These are phyloP conservation scores for Hippocampus mohnikei DNA, from an alignment of 2,113 vertebrate species.

Conservation along the genomic window DNA sequence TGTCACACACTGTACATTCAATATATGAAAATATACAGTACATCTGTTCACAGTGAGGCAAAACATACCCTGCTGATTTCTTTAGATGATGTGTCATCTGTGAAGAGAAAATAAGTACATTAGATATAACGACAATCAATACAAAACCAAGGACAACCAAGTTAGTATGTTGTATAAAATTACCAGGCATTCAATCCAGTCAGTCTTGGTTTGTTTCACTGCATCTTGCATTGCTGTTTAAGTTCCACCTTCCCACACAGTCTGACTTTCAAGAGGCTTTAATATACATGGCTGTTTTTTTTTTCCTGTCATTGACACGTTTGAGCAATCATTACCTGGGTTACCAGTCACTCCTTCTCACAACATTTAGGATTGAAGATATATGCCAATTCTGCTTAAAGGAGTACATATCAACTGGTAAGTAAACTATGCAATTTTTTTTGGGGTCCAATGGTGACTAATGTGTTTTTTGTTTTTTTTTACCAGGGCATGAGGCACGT, in stretches of 20 bases:
- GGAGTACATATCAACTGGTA: background rate
- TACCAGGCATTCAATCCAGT: background rate
- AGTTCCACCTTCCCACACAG: no score
- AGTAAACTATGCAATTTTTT: background rate
- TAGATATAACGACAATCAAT: slow-evolving; percentile 27
- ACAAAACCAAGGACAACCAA: slow-evolving; percentile 17
- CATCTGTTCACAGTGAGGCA: slow-evolving; percentile 2
- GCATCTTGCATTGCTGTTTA: background rate
- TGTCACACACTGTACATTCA: background rate
- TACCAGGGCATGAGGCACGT: background rate
- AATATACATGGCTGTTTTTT: background rate
- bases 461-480: no score
- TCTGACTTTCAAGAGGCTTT: background rate
- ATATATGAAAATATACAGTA: no score
- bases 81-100: slow-evolving; percentile 83
- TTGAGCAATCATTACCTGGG: background rate
- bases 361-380: background rate
- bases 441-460: background rate
- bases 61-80: slow-evolving; percentile 93
- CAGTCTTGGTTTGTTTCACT: background rate
- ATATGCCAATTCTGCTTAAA: background rate
- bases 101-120: slow-evolving; percentile 51
- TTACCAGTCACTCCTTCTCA: background rate
- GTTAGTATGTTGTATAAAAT: background rate
- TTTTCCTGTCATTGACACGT: background rate